A percentile compares a stretch with the other conserved stretches of the same genome.
Conservation (phyloP, 2,888 invertebrate genomes). For the Lordiphosa andalusiaca region DNA sequence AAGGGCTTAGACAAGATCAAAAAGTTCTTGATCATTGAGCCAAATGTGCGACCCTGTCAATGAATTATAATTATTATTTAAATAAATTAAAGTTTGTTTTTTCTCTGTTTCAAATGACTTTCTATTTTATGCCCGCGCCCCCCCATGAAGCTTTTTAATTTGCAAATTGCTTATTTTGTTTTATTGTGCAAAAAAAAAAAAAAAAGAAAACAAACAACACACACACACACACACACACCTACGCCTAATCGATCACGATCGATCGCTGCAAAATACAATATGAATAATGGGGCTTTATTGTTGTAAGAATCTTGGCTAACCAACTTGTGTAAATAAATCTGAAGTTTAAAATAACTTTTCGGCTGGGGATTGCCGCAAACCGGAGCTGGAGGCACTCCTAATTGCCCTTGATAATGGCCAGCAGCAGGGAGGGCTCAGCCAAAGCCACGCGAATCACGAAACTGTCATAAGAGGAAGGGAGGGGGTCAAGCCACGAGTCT, state of each 20-base stretch:
- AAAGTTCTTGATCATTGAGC: slow-evolving; percentile 86
- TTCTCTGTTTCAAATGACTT: slow-evolving; percentile 22
- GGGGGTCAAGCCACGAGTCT: slow-evolving; percentile 12
- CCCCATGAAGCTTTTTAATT: slow-evolving; percentile 9
- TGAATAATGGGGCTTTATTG: slow-evolving; percentile 34
- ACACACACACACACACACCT: slow-evolving; percentile 2
- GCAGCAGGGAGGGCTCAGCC: slow-evolving; percentile 4
- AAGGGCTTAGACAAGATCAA: slow-evolving; percentile 83
- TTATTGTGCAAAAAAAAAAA: slow-evolving; percentile 6
- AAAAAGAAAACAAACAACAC: slow-evolving; percentile 11
- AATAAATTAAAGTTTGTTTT: slow-evolving; percentile 7
- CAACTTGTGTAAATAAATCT: slow-evolving; percentile 10
- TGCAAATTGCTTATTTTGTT: slow-evolving; percentile 22
- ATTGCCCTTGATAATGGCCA: neutral
- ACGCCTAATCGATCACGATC: slow-evolving; percentile 64
- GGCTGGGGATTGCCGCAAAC: slow-evolving; percentile 16
- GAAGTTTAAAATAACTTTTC: slow-evolving; percentile 16
- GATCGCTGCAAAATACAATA: slow-evolving; percentile 42
- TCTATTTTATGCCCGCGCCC: slow-evolving; percentile 12
- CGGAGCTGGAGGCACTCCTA: no score
- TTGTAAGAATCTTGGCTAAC: slow-evolving; percentile 29
- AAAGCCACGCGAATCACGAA: slow-evolving; percentile 37
- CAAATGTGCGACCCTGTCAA: slow-evolving; percentile 89
- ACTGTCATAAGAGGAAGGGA: slow-evolving; percentile 17
- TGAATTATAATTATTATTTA: slow-evolving; percentile 16